Conservation (phyloP, 2,113 vertebrate species). For the Scortum barcoo region DNA sequence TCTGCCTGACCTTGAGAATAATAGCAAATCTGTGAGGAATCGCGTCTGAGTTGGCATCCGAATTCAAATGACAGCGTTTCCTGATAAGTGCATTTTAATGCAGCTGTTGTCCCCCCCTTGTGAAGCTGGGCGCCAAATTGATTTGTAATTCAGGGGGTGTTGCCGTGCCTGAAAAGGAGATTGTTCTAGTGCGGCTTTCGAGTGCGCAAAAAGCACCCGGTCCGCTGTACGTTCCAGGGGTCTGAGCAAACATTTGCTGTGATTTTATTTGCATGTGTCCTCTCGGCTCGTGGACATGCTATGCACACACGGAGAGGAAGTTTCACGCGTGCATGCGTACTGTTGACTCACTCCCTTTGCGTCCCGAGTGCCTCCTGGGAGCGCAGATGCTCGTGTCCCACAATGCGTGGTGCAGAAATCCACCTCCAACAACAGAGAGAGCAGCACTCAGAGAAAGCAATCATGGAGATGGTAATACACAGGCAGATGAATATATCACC, state of each 20-base stretch:
- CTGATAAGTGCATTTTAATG: conserved; percentile 75
- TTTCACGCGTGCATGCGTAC: neutral
- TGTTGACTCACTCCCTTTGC: neutral
- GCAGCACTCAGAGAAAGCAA: conserved; percentile 45
- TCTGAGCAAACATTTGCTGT: conserved; percentile 60
- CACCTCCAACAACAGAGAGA: conserved; percentile 35
- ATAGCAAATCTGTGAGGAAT: conserved; percentile 49
- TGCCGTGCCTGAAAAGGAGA: conserved; percentile 42
- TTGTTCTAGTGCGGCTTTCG: conserved; percentile 42
- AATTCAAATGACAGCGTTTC: conserved; percentile 48
- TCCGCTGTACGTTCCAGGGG: conserved; percentile 9
- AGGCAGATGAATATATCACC: conserved; percentile 55
- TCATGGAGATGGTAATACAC: conserved; percentile 46
- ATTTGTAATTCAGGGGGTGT: conserved; percentile 65
- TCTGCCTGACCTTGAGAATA: conserved; percentile 52
- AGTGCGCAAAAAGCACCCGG: conserved; percentile 37
- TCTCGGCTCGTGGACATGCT: neutral
- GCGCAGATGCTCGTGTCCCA: neutral
- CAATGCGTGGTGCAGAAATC: conserved; percentile 6
- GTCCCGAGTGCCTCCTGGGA: conserved; percentile 21
- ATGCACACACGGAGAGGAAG: neutral
- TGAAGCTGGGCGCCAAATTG: conserved; percentile 64
- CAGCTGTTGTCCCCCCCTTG: conserved; percentile 58
- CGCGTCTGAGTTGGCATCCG: conserved; percentile 38
- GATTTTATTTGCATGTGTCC: conserved; percentile 6